Conservation (phyloP, 2,113 vertebrate species). For the Crotophaga sulcirostris region DNA sequence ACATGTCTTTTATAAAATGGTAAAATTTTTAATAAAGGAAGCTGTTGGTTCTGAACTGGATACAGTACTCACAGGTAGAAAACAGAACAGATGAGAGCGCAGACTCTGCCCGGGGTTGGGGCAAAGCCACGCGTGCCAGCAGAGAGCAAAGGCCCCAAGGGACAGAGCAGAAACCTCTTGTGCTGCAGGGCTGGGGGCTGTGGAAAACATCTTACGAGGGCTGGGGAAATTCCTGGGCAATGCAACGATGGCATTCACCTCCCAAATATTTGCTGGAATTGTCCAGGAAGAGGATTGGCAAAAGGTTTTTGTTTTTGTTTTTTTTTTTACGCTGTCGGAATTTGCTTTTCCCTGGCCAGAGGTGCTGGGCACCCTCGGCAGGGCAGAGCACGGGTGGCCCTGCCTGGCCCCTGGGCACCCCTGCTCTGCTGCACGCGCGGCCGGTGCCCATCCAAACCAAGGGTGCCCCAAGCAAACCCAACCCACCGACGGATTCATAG, state of each 20-base stretch:
- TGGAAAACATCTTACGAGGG: conserved; percentile 53
- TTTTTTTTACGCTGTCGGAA: not conserved
- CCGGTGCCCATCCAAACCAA: not conserved
- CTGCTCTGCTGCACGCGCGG: conserved; percentile 9
- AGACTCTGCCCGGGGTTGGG: conserved; percentile 17
- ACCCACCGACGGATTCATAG: not conserved
- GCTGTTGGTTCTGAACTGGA: conserved; percentile 71
- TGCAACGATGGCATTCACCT: conserved; percentile 1
- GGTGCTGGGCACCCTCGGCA: too few species aligned
- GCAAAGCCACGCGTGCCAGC: conserved; percentile 60
- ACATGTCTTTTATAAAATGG: conserved; percentile 82
- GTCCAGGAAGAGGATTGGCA: conserved; percentile 14
- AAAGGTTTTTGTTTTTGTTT: not conserved
- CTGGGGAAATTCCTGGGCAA: not conserved
- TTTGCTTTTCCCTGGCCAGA: not conserved
- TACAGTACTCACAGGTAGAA: conserved; percentile 81
- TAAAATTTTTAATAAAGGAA: conserved; percentile 80
- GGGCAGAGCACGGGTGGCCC: not conserved
- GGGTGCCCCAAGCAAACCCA: not conserved
- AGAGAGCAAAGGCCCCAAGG: conserved; percentile 64
- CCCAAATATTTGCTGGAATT: not conserved
- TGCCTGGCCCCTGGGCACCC: conserved; percentile 40
- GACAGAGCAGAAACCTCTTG: conserved; percentile 66
- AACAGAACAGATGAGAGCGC: conserved; percentile 64
- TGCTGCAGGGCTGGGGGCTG: conserved; percentile 50